These are phyloP conservation scores for Pachyramphus minor DNA, from an alignment of 2,113 vertebrate genomes.

Conservation along the genomic window DNA sequence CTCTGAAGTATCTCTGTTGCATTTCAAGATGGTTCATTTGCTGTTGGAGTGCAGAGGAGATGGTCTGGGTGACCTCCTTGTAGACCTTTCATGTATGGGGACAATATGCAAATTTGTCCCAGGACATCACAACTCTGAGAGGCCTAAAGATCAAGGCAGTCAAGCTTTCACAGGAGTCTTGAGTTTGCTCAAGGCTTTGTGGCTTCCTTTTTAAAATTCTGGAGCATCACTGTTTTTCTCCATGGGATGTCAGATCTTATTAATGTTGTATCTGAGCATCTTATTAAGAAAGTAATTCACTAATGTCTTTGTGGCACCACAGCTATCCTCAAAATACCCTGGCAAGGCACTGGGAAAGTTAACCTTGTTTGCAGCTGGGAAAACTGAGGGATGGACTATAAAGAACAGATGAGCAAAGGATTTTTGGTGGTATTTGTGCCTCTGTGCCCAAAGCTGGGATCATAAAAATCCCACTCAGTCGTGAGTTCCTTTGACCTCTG, in stretches of 20 bases:
- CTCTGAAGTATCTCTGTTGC: background rate
- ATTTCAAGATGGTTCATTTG: background rate
- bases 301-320: background rate
- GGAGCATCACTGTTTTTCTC: background rate
- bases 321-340: background rate
- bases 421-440: background rate
- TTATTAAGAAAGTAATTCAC: background rate
- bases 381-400: background rate
- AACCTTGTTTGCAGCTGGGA: background rate
- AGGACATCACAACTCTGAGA: background rate
- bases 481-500: background rate
- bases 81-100: background rate
- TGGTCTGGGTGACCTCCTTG: background rate
- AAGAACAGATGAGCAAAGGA: rapidly evolving
- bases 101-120: background rate
- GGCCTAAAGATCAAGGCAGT: background rate
- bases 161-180: background rate
- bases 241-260: background rate
- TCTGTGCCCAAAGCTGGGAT: background rate
- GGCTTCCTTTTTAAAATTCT: background rate
- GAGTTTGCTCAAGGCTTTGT: background rate
- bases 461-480: background rate
- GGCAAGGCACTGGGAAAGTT: background rate
- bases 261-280: background rate
- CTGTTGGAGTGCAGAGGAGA: background rate